Evolutionary conservation across 2,797 vertebrate species (phyloP), one percentile per base, ranked within the genome.

Genomic region (Artibeus lituratus): DNA sequence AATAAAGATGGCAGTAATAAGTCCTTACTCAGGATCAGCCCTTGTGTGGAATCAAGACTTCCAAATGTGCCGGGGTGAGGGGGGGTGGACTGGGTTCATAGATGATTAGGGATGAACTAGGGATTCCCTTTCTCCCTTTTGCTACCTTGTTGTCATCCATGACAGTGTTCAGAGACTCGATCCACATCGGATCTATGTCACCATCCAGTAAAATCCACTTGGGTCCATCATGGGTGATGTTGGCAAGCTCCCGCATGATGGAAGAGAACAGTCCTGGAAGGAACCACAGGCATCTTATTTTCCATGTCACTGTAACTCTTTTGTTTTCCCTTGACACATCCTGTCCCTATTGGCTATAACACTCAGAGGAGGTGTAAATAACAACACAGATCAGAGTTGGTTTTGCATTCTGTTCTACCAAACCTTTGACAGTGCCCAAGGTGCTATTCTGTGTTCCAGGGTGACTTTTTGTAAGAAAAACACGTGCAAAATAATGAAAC

Each of bases 81-180:
- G 39, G 39, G 39, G 39, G 39, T 29, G 14, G 29, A 42, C 59
- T 35, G 49, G 39, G 21, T 76, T 85, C 6, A 7, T 1, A 44
- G 37, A 39, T 42, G 29, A 77, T 5, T 55, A 62, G 18, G 35
- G 39, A 5, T 15, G 26, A 55, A 0, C 1, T 37, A 24, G 55
- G 59, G 6, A 14, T 9, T 12, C 12, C 18, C 32, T 24, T 18
- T 7, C 1, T 77, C 18, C 4, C 1, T 49, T 26, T 26, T 21
- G 26, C 96, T 98, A 99, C 99, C 99, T 99, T 99, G 98, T 99
- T 99, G 98, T 99, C 99, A 97, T 99, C 99, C 99, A 99, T 99
- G 98, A 99, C 99, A 1, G 99, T 99, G 98, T 99, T 99, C 90
- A 99, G 99, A 93, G 99, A 99, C 97, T 99, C 99, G 93, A 99